Conservation (phyloP, 2,888 invertebrate genomes). For the Blastobasis adustella region DNA sequence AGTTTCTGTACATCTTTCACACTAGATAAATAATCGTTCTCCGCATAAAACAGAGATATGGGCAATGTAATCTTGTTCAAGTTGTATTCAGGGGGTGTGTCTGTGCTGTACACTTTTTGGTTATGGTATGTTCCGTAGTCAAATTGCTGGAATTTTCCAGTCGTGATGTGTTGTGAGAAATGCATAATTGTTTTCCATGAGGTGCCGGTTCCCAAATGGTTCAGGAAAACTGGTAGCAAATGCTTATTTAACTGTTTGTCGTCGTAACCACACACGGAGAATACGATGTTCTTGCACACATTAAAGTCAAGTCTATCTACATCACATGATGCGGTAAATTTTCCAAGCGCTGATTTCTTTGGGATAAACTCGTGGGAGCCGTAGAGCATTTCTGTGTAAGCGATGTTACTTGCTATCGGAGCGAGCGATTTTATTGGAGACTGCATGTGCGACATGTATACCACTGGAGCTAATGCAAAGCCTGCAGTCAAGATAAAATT, state of each 20-base stretch:
- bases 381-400: constrained; percentile 76
- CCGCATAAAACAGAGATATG: constrained; percentile 78
- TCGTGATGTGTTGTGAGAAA: constrained; percentile 75
- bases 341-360: constrained; percentile 72
- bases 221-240: constrained; percentile 79
- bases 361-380: constrained; percentile 84
- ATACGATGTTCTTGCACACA: constrained; percentile 82
- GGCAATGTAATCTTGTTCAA: constrained; percentile 75
- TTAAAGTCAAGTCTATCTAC: constrained; percentile 59
- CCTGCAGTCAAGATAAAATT: constrained; percentile 78
- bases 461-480: constrained; percentile 81
- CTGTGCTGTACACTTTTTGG: constrained; percentile 67
- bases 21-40: constrained; percentile 82
- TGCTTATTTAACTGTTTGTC: constrained; percentile 79
- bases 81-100: constrained; percentile 77
- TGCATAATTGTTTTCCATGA: constrained; percentile 84
- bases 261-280: constrained; percentile 83
- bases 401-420: constrained; percentile 74
- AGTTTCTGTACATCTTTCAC: constrained; percentile 75
- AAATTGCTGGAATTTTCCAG: constrained; percentile 77
- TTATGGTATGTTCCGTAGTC: constrained; percentile 80
- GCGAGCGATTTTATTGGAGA: constrained; percentile 81
- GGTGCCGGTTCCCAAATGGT: constrained; percentile 83
- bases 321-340: constrained; percentile 75
- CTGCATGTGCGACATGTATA: constrained; percentile 76